Conservation (phyloP, 2,113 vertebrate species). For the Turdus rufiventris region DNA sequence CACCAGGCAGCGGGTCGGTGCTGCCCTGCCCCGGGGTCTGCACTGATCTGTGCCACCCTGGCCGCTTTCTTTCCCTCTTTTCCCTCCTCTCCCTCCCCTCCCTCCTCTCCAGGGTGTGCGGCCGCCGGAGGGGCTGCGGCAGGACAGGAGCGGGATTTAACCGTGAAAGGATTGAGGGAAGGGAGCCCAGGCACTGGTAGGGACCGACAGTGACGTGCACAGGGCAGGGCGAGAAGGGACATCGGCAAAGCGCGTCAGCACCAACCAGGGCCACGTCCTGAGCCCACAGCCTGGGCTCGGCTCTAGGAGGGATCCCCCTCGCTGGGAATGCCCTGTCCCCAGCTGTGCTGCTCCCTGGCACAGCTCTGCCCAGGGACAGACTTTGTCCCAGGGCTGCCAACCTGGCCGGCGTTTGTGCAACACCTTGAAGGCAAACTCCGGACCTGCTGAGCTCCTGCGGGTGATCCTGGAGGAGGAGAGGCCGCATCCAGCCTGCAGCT, state of each 20-base stretch:
- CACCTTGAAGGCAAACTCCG: not conserved
- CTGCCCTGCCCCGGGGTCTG: not conserved
- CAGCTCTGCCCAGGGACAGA: not conserved
- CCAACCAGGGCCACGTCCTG: accelerated
- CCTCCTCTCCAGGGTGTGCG: not conserved
- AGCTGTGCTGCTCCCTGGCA: not conserved
- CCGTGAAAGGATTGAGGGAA: not conserved
- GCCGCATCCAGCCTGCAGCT: not conserved
- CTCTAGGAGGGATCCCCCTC: not conserved
- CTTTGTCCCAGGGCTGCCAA: not conserved
- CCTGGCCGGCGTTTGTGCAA: not conserved
- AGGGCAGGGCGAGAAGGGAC: not conserved
- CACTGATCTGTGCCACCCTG: accelerated
- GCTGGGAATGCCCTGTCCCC: not conserved
- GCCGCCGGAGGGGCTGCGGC: not conserved
- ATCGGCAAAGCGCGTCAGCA: not conserved
- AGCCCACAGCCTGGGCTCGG: not conserved
- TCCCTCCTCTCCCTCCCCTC: not conserved
- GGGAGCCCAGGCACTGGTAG: not conserved
- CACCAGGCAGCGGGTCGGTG: not conserved
- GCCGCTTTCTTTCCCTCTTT: not conserved
- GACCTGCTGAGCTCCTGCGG: not conserved
- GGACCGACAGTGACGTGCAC: not conserved
- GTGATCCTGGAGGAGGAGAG: not conserved
- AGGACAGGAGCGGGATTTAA: not conserved